Evolutionary conservation across 2,888 invertebrate species (phyloP).

Genomic region (Ornithoptera alexandrae): DNA sequence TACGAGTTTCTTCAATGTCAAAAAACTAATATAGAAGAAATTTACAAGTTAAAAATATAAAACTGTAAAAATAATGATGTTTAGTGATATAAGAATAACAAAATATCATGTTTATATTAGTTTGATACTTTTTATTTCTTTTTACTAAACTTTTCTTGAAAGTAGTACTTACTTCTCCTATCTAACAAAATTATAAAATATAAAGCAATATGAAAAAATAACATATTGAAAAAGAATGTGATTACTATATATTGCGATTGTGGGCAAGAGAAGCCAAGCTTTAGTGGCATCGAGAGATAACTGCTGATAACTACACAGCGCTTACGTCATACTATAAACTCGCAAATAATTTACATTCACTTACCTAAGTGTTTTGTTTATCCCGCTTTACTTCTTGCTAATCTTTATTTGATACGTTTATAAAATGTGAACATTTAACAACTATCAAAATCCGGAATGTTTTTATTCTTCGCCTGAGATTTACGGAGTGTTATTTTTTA

Average conservation of each 20-base stretch:
- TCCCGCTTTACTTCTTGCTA: not conserved
- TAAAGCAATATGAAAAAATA: not conserved
- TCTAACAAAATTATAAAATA: not conserved
- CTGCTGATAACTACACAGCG: slow-evolving; percentile 17
- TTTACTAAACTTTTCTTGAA: no score
- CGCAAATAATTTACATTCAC: slow-evolving; percentile 18
- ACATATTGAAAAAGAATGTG: slow-evolving; percentile 9
- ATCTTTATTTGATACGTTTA: not conserved
- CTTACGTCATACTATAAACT: slow-evolving; percentile 19
- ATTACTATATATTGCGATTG: slow-evolving; percentile 21
- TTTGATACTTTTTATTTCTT: no score
- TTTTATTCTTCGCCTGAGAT: no score
- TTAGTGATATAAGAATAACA: no score
- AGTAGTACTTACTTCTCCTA: not conserved
- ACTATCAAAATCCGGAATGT: no score
- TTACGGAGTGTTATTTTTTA: no score
- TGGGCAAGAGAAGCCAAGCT: slow-evolving; percentile 14
- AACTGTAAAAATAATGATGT: no score
- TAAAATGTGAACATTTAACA: not conserved
- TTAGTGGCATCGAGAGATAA: slow-evolving; percentile 14
- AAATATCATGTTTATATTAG: no score
- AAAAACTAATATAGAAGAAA: no score
- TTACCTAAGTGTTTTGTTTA: slow-evolving; percentile 24
- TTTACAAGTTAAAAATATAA: no score
- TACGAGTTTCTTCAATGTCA: no score